Evolutionary conservation across 2,888 invertebrate species (phyloP).

Genomic region (Graphium colonna): DNA sequence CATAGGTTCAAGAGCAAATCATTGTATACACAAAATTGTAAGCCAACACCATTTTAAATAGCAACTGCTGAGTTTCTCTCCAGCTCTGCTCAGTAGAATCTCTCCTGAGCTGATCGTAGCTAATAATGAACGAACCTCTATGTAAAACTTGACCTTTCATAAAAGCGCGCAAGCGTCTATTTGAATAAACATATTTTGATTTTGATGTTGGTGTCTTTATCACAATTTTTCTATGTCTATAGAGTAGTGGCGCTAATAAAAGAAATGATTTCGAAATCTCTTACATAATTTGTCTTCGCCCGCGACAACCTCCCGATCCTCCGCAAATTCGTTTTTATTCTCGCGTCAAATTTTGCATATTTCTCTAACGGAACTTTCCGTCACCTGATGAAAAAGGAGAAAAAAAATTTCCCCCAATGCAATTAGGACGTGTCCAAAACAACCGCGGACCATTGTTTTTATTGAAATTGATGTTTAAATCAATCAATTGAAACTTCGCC

Average conservation of each 20-base stretch:
- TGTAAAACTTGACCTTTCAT: too few relatives aligned
- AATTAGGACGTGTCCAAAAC: conserved; percentile 64
- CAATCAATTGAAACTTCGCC: conserved; percentile 66
- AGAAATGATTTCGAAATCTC: background rate
- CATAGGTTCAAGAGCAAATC: too few relatives aligned
- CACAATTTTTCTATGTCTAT: conserved; percentile 1
- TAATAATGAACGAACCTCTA: too few relatives aligned
- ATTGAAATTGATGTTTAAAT: conserved; percentile 78
- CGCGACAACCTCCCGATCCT: background rate
- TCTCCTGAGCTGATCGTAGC: too few relatives aligned
- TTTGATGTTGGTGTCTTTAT: conserved; percentile 32
- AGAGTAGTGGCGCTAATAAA: background rate
- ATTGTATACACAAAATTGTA: too few relatives aligned
- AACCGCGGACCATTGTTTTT: conserved; percentile 67
- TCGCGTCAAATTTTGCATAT: conserved; percentile 24
- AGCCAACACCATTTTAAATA: too few relatives aligned
- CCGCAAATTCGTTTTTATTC: conserved; percentile 9
- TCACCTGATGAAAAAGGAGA: conserved; percentile 25
- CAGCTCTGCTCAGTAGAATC: too few relatives aligned
- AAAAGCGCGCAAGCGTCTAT: too few relatives aligned
- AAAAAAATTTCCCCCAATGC: conserved; percentile 38
- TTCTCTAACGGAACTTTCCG: conserved; percentile 23
- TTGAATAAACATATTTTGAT: conserved; percentile 45
- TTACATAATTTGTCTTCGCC: conserved; percentile 1
- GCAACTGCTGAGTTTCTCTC: too few relatives aligned